A percentile compares a stretch with the other conserved stretches of the same genome.
These are phyloP conservation scores for Limnephilus marmoratus DNA, from an alignment of 2,888 invertebrate species.

Conservation along the genomic window DNA sequence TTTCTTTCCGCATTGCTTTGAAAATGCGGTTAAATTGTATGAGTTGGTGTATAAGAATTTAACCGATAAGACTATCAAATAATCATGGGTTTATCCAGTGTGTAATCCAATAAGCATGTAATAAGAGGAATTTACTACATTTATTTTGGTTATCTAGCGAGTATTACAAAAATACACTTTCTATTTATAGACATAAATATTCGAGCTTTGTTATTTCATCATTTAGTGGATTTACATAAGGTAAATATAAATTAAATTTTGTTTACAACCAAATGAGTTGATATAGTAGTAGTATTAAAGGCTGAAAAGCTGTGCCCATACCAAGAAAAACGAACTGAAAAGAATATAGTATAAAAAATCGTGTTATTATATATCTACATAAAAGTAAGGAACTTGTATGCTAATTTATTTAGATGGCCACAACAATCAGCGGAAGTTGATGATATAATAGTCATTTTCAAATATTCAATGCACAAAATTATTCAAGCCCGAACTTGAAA, in stretches of 20 bases:
- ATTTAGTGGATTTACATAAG: not conserved
- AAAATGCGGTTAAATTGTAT: not conserved
- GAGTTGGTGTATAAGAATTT: not conserved
- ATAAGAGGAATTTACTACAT: not conserved
- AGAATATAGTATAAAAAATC: too few species aligned
- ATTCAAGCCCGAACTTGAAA: too few species aligned
- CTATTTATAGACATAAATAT: not conserved
- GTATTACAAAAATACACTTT: not conserved
- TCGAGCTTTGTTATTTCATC: not conserved
- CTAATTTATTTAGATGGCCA: too few species aligned
- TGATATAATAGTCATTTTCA: too few species aligned
- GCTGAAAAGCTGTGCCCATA: too few species aligned
- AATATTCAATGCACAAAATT: too few species aligned
- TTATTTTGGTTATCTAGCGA: not conserved
- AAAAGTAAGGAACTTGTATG: too few species aligned
- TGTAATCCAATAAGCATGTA: not conserved
- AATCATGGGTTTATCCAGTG: not conserved
- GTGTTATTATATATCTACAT: too few species aligned
- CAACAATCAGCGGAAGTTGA: too few species aligned
- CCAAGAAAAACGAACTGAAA: too few species aligned
- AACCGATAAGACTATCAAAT: not conserved
- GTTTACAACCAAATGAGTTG: not conserved
- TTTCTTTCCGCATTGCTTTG: not conserved
- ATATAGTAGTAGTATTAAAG: too few species aligned
- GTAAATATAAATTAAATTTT: not conserved